Evolutionary conservation across 2,797 vertebrate genomes (phyloP), one percentile per base, ranked within the genome.

Genomic region (Tenualosa ilisha): DNA sequence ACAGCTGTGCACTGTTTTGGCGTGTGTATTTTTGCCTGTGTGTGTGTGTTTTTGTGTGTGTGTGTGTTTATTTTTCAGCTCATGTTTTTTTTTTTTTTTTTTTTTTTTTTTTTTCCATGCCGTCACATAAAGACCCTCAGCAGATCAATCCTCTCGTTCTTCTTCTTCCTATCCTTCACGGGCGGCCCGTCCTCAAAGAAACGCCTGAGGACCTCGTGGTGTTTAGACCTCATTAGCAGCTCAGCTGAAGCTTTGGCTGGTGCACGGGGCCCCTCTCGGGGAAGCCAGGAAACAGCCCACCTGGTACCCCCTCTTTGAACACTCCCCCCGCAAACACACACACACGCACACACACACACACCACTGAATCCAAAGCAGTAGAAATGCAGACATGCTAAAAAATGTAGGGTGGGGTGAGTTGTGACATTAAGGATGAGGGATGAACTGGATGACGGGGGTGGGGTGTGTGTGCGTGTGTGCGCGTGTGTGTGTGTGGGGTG

Each of bases 351-450:
- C 63, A 2, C 24, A 6, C 24, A 65, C 11, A 31, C 24, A 26
- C 63, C 26, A 26, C 26, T 11, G 31, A 63, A 63, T n/a, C 59
- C n/a, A 6, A 24, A 9, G 5, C 31, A 92, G 87, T 84, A 87
- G 94, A 95, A 94, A 94, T 93, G 91, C 93, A 94, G 93, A 93
- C 91, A 93, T 93, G 91, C 93, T 92, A 92, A 93, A 94, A 93
- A 94, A 94, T 93, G 88, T 93, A 91, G 93, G 93, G 37, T 40
- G 72, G 22, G 49, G 59, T 2, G 37, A 37, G 83, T 8, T 15
- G n/a, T 93, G 93, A 94, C 93, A 94, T 95, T 94, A 94, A 91
- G 92, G 91, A 94, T 92, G 94, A 94, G 92, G 92, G 92, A 95
- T 93, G 93, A 93, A 92, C 86, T 88, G 93, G 90, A 92, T 92